phyloP scores from a whole-genome alignment of 2,797 vertebrate genomes.

The Emys orbicularis region DNA sequence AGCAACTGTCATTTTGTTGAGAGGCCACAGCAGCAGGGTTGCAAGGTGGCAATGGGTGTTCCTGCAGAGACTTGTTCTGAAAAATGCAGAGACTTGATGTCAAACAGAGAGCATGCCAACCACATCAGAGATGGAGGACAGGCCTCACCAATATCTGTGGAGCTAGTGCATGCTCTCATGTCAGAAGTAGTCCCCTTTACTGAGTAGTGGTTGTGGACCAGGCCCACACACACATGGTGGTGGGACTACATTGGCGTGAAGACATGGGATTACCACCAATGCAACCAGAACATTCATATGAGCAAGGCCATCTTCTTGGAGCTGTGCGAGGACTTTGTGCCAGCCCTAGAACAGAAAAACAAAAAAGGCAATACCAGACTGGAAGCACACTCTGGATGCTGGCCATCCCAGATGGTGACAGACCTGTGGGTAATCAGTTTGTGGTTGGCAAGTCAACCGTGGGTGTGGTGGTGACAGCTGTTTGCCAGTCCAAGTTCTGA shows the following conservation, averaged over 20 bases:
- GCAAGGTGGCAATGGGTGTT: not conserved
- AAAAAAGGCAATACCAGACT: not conserved
- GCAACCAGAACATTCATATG: not conserved
- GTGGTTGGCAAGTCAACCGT: not conserved
- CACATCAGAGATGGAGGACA: not conserved
- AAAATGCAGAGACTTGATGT: not conserved
- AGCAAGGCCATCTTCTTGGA: not conserved
- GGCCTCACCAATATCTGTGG: not conserved
- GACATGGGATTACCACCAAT: not conserved
- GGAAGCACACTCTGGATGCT: not conserved
- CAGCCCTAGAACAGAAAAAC: not conserved
- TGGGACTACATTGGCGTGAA: not conserved
- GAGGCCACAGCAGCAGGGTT: no score
- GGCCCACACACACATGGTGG: not conserved
- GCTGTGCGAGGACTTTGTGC: not conserved
- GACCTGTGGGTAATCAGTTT: not conserved
- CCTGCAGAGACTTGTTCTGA: not conserved
- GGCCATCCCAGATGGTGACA: not conserved
- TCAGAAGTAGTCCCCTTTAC: not conserved
- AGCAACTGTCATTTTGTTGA: not conserved
- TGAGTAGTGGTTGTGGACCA: not conserved
- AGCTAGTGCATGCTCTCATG: not conserved
- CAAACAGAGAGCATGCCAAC: not conserved
- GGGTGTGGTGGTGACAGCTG: not conserved
- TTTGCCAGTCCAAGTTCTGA: not conserved